Conservation (phyloP, 2,888 invertebrate genomes). For the Harpalus rubripes region DNA sequence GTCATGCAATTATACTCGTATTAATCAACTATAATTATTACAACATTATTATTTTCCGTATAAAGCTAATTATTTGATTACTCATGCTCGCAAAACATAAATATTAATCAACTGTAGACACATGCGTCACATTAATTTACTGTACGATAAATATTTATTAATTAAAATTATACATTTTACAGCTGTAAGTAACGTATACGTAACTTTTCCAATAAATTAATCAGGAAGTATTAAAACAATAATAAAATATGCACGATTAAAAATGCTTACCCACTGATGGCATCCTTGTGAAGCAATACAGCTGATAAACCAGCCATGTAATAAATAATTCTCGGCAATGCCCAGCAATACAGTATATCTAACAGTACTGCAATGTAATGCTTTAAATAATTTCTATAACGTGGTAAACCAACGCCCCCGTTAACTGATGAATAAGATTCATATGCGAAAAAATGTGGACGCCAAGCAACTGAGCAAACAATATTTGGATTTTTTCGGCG, state of each 20-base stretch:
- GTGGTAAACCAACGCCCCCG: constrained; percentile 78
- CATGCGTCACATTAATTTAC: neutral
- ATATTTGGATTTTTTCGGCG: constrained; percentile 84
- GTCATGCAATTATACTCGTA: no score
- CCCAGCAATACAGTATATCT: constrained; percentile 81
- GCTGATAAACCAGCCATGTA: constrained; percentile 83
- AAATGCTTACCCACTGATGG: constrained; percentile 82
- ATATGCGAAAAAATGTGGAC: constrained; percentile 84
- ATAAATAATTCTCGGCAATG: constrained; percentile 81
- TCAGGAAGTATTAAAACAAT: no score
- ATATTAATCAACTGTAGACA: constrained; percentile 4
- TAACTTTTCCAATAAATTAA: no score
- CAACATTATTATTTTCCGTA: neutral
- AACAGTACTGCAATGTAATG: constrained; percentile 77
- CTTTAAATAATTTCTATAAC: constrained; percentile 78
- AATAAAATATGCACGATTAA: constrained; percentile 24
- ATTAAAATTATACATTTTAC: no score
- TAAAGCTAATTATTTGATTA: constrained; percentile 1
- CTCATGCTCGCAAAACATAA: neutral
- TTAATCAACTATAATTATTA: neutral
- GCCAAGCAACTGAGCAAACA: constrained; percentile 87
- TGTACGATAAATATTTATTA: neutral
- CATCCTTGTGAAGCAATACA: constrained; percentile 86
- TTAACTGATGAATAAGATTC: constrained; percentile 80
- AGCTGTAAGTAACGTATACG: no score